Percentiles rank a stretch among this genome's conserved stretches.
Conservation (phyloP, 2,113 vertebrate species). For the Psittacus erithacus region DNA sequence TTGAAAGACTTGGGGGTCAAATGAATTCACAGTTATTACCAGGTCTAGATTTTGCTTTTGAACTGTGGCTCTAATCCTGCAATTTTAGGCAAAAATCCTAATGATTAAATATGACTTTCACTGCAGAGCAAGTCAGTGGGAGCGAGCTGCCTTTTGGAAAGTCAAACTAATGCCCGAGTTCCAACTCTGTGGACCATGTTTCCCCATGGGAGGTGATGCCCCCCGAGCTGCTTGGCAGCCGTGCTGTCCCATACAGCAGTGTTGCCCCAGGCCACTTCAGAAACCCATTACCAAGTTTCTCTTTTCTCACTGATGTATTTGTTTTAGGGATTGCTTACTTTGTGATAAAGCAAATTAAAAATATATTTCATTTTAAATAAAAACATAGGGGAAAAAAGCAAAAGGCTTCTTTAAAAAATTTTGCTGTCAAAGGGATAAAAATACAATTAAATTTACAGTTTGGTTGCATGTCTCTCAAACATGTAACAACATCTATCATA, state of each 20-base stretch:
- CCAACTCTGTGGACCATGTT: background rate
- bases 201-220: background rate
- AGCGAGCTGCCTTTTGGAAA: background rate
- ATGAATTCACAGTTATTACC: conserved; percentile 38
- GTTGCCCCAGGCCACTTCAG: background rate
- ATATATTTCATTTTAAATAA: background rate
- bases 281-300: background rate
- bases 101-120: background rate
- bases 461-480: background rate
- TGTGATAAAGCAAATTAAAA: background rate
- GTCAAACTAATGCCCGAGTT: background rate
- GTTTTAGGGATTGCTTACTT: background rate
- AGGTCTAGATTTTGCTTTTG: background rate
- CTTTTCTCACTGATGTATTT: background rate
- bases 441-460: background rate
- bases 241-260: fast-evolving
- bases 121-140: background rate
- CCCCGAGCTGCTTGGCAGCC: background rate
- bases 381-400: background rate
- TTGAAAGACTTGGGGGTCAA: conserved; percentile 48
- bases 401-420: background rate
- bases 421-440: background rate
- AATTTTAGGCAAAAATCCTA: conserved; percentile 14
- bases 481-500: background rate
- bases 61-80: background rate